Evolutionary conservation across 2,888 invertebrate genomes (phyloP).

Genomic region (Macaria notata): DNA sequence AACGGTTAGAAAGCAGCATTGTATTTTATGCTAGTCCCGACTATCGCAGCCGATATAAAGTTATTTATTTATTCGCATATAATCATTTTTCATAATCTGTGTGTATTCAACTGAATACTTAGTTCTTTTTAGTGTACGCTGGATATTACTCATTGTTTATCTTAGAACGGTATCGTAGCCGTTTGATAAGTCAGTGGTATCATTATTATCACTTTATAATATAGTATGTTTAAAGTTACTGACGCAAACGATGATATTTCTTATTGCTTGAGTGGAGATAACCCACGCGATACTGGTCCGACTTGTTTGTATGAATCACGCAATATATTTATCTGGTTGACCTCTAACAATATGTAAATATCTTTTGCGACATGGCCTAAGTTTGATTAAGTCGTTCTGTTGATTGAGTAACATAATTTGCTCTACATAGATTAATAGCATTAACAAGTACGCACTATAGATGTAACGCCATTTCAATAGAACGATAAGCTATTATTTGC

Average conservation of each 20-base stretch:
- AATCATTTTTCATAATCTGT: conserved; percentile 51
- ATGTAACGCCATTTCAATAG: conserved; percentile 1
- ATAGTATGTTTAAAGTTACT: conserved; percentile 42
- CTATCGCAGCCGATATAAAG: conserved; percentile 62
- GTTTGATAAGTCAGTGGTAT: conserved; percentile 51
- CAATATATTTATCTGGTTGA: conserved; percentile 33
- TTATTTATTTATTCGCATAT: conserved; percentile 63
- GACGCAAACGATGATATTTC: conserved; percentile 51
- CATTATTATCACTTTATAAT: conserved; percentile 33
- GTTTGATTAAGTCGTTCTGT: conserved; percentile 15
- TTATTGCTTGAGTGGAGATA: conserved; percentile 38
- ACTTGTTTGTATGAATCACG: conserved; percentile 38
- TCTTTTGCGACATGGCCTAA: conserved; percentile 49
- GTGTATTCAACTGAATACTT: conserved; percentile 42
- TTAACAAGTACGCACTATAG: neutral
- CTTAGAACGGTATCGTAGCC: conserved; percentile 45
- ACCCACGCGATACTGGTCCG: conserved; percentile 28
- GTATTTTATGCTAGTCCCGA: conserved; percentile 67
- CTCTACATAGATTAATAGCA: conserved; percentile 10
- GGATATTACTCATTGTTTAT: conserved; percentile 56
- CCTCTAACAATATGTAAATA: conserved; percentile 38
- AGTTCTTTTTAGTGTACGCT: conserved; percentile 49
- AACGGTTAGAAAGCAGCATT: conserved; percentile 49
- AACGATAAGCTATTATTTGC: neutral
- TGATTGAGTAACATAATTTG: conserved; percentile 7